Evolutionary conservation across 35 echinoderm and acorn worm species (phyloP).

Genomic region (Amphiura filiformis): DNA sequence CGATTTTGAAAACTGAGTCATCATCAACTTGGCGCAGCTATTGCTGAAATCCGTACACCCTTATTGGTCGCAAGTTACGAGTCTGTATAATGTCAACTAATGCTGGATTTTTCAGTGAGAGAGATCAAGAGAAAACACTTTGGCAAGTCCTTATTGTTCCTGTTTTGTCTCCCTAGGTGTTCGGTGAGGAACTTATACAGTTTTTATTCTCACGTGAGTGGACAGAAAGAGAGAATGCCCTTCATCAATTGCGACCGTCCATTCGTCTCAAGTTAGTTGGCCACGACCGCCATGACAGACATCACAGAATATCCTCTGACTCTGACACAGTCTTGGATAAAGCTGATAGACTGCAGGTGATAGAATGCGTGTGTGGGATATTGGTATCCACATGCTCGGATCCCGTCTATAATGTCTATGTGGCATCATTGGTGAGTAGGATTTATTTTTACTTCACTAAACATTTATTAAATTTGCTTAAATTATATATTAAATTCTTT

Average conservation of each 20-base stretch:
- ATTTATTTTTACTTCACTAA: too few relatives aligned
- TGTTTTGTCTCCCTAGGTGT: slow-evolving; percentile 31
- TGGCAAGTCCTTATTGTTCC: too few relatives aligned
- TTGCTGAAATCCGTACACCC: too few relatives aligned
- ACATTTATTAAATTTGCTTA: not conserved
- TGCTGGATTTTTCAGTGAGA: too few relatives aligned
- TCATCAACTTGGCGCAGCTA: too few relatives aligned
- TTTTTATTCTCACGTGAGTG: slow-evolving; percentile 60
- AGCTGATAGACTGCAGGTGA: not conserved
- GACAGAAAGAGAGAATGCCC: slow-evolving; percentile 42
- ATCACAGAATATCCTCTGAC: not conserved
- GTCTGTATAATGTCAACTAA: too few relatives aligned
- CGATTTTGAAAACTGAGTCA: too few relatives aligned
- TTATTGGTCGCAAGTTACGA: too few relatives aligned
- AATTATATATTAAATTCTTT: too few relatives aligned
- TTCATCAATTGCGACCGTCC: slow-evolving; percentile 49
- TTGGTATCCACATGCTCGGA: slow-evolving; percentile 55
- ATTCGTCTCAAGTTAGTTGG: slow-evolving; percentile 25
- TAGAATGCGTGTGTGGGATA: slow-evolving; percentile 50
- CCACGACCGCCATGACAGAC: not conserved
- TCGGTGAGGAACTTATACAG: slow-evolving; percentile 48
- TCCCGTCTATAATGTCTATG: slow-evolving; percentile 82
- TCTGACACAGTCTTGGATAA: not conserved
- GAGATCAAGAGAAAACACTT: too few relatives aligned
- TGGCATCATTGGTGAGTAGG: slow-evolving; percentile 66